These are phyloP conservation scores for Alauda arvensis DNA, from an alignment of 2,797 vertebrate genomes.

Conservation along the genomic window DNA sequence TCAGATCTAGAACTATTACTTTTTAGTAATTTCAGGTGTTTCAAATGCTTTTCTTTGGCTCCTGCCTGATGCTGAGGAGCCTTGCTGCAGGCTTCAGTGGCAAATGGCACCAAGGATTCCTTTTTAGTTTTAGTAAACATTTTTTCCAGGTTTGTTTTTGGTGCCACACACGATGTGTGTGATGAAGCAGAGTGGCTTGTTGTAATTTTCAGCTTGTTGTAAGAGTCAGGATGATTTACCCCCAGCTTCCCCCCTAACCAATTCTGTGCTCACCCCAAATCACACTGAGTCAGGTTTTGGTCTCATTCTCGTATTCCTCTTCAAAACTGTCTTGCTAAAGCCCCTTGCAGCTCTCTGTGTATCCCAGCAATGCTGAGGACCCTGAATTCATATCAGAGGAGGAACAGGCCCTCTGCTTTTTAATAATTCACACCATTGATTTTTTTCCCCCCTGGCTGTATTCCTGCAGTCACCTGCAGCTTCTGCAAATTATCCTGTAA, in stretches of 20 bases:
- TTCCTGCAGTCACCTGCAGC: slow-evolving; percentile 13
- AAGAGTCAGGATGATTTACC: background rate
- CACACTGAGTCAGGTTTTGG: background rate
- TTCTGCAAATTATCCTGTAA: slow-evolving; percentile 16
- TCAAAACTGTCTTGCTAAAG: background rate
- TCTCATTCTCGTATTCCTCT: background rate
- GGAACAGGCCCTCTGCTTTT: background rate
- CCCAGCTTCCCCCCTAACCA: background rate
- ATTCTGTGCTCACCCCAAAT: background rate
- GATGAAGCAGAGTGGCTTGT: background rate
- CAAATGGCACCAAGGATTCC: background rate
- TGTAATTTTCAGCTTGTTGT: background rate
- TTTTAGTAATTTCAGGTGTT: background rate
- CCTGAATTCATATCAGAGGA: background rate
- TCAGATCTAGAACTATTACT: background rate
- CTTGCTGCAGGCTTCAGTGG: background rate
- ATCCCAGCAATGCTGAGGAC: background rate
- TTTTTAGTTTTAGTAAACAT: background rate
- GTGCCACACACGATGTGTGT: background rate
- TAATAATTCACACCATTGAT: slow-evolving; percentile 18
- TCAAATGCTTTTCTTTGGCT: background rate
- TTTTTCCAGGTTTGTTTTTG: background rate
- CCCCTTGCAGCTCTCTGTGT: background rate
- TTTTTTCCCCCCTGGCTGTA: background rate
- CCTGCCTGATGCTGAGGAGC: background rate